These are phyloP conservation scores for Leptobrachium ailaonicum DNA, from an alignment of 2,113 vertebrate genomes.

Conservation along the genomic window DNA sequence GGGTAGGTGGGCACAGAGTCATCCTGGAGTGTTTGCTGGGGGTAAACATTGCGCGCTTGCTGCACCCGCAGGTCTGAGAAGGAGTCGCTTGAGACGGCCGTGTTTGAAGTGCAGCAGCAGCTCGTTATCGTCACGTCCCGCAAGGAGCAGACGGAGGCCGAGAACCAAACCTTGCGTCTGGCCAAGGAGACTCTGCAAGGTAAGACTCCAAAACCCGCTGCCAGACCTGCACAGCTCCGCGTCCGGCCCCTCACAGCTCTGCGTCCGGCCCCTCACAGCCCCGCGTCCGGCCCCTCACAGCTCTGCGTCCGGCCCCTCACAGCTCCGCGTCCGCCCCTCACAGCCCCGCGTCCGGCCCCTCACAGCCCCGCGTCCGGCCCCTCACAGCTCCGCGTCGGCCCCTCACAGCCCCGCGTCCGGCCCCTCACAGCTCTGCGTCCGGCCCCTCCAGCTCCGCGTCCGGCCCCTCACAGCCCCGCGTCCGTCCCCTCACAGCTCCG, in stretches of 20 bases:
- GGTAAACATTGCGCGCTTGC: neutral
- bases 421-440: too few relatives aligned
- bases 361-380: neutral
- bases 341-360: neutral
- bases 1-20: neutral
- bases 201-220: slow-evolving; percentile 23
- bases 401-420: too few relatives aligned
- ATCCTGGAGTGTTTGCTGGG: neutral
- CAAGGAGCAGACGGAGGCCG: slow-evolving; percentile 77
- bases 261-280: too few relatives aligned
- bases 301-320: too few relatives aligned
- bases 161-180: slow-evolving; percentile 70
- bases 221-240: neutral
- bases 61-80: slow-evolving; percentile 74
- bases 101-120: slow-evolving; percentile 83
- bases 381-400: too few relatives aligned
- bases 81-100: slow-evolving; percentile 78
- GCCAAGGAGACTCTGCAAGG: slow-evolving; percentile 77
- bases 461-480: too few relatives aligned
- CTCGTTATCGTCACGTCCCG: slow-evolving; percentile 73
- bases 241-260: too few relatives aligned
- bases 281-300: too few relatives aligned
- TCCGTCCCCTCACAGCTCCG: too few relatives aligned
- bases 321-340: too few relatives aligned
- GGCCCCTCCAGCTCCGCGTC: too few relatives aligned